Percentiles rank a stretch among this genome's conserved stretches.
Conservation (phyloP, 2,113 vertebrate species). For the Fregata magnificens region DNA sequence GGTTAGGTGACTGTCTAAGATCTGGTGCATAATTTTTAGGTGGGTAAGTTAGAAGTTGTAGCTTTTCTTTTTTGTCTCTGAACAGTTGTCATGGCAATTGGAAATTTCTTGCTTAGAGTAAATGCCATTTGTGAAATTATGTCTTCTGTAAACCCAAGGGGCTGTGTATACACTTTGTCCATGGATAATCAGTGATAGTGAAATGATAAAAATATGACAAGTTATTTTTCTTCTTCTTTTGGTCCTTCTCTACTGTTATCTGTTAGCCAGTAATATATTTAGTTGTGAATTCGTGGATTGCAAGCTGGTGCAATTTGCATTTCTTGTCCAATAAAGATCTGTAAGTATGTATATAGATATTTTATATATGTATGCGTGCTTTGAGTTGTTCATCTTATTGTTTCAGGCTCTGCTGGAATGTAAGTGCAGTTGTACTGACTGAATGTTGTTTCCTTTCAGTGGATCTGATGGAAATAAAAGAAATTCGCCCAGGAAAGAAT, state of each 20-base stretch:
- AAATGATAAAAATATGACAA: background rate
- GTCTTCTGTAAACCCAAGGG: background rate
- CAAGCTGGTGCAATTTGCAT: background rate
- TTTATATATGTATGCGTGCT: background rate
- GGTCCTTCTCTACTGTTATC: background rate
- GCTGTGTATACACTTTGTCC: background rate
- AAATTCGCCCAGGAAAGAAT: conserved; percentile 90
- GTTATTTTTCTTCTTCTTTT: background rate
- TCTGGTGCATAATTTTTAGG: background rate
- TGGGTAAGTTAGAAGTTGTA: background rate
- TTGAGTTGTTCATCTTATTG: background rate
- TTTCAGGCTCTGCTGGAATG: background rate
- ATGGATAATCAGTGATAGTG: background rate
- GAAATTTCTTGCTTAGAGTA: background rate
- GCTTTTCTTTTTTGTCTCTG: background rate
- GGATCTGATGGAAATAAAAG: conserved; percentile 93
- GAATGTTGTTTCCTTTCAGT: conserved; percentile 76
- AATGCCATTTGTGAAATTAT: background rate
- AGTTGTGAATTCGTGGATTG: background rate
- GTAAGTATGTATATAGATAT: background rate
- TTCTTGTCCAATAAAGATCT: background rate
- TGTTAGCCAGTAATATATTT: background rate
- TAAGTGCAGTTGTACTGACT: background rate
- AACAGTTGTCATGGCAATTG: background rate
- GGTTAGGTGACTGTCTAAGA: background rate